Percentiles rank a stretch among this genome's conserved stretches.
These are phyloP conservation scores for Euphysa ruthae DNA, from an alignment of 30 jellyfish, hydroid and myxozoan species.

Conservation along the genomic window DNA sequence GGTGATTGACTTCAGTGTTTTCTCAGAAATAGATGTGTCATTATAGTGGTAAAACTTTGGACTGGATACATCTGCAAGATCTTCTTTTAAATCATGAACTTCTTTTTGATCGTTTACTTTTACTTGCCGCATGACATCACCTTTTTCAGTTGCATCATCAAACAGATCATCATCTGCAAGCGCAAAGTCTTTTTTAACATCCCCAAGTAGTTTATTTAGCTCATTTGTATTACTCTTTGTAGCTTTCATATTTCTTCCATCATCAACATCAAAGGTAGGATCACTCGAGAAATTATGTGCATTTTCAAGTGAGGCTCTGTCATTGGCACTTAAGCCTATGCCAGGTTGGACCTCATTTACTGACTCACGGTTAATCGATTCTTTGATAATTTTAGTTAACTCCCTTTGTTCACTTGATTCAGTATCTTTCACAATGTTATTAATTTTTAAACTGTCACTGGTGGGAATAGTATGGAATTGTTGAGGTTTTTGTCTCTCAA, in stretches of 20 bases:
- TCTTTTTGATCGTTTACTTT: slow-evolving; percentile 16
- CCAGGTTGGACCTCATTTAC: slow-evolving; percentile 3
- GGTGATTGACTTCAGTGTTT: background rate
- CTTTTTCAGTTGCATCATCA: slow-evolving; percentile 21
- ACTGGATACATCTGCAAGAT: slow-evolving; percentile 7
- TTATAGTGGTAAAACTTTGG: background rate
- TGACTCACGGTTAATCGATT: slow-evolving; percentile 3
- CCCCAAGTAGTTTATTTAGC: slow-evolving; percentile 12
- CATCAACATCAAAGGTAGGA: slow-evolving; percentile 2
- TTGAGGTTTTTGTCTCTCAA: background rate
- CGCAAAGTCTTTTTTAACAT: slow-evolving; percentile 1
- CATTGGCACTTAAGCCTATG: background rate
- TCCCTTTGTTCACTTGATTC: slow-evolving; percentile 18
- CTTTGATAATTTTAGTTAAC: slow-evolving; percentile 9
- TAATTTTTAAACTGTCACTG: background rate
- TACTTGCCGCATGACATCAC: slow-evolving; percentile 12
- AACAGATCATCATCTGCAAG: background rate
- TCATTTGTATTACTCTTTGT: background rate
- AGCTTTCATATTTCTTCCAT: background rate
- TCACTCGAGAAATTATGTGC: background rate
- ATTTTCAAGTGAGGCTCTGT: background rate
- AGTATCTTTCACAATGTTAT: slow-evolving; percentile 17
- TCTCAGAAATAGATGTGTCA: background rate
- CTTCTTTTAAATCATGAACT: slow-evolving; percentile 8
- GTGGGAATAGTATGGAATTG: background rate